These are phyloP conservation scores for Drosophila parthenogenetica DNA, from an alignment of 2,888 invertebrate species.

Conservation along the genomic window DNA sequence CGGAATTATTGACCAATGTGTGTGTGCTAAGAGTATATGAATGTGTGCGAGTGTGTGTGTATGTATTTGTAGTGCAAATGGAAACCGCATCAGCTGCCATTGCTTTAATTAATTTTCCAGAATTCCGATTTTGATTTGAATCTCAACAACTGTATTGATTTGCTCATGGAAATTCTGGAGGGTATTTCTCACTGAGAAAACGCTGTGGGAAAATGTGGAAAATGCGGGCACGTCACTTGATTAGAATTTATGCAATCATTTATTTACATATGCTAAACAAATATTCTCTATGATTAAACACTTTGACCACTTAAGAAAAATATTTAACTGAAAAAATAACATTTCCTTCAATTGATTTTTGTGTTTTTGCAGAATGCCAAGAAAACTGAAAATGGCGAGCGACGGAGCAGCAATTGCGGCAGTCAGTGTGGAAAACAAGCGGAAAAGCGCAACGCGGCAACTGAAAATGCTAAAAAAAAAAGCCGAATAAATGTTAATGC, in stretches of 20 bases:
- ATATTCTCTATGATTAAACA: too few relatives aligned
- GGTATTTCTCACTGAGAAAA: constrained; percentile 1
- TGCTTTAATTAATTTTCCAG: constrained; percentile 77
- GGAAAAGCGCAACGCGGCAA: constrained; percentile 6
- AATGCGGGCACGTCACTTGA: constrained; percentile 42
- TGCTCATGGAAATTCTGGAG: constrained; percentile 3
- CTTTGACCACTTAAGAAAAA: too few relatives aligned
- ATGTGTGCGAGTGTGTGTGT: constrained; percentile 12
- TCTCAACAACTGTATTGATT: constrained; percentile 53
- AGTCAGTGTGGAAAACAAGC: constrained; percentile 1
- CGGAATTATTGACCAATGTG: constrained; percentile 35
- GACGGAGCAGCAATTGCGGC: neutral
- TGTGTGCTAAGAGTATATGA: constrained; percentile 3
- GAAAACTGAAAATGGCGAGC: constrained; percentile 1
- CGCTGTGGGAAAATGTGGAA: constrained; percentile 37
- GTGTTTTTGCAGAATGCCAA: constrained; percentile 1
- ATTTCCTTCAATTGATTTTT: neutral
- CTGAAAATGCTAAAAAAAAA: constrained; percentile 39
- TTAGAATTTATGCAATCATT: constrained; percentile 58
- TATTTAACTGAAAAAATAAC: neutral
- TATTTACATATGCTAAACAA: too few relatives aligned
- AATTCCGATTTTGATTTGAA: constrained; percentile 71
- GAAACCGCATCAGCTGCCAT: constrained; percentile 59
- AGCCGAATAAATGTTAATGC: constrained; percentile 74
- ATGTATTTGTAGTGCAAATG: constrained; percentile 25